phyloP scores from a whole-genome alignment of 2,113 vertebrate genomes.

The Anser cygnoides region DNA sequence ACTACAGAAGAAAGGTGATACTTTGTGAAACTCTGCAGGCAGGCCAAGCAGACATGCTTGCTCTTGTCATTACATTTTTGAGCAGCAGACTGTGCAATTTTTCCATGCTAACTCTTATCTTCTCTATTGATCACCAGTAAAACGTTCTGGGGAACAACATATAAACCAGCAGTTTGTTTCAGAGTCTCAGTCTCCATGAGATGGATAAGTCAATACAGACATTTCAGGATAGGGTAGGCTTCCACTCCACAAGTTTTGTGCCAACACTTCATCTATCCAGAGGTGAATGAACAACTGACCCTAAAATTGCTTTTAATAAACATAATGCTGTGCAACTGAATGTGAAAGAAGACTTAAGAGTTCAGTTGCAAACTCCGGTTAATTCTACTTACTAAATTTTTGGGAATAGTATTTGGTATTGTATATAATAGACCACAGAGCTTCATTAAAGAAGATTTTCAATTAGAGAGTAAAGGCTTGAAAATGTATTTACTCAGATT shows the following conservation, averaged over 20 bases:
- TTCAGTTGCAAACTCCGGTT: background rate
- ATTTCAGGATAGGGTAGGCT: background rate
- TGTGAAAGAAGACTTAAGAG: background rate
- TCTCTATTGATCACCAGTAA: background rate
- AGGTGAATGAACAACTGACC: background rate
- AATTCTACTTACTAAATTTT: background rate
- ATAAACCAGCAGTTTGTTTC: background rate
- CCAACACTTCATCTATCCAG: background rate
- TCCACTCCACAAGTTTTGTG: rapidly evolving
- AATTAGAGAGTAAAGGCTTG: background rate
- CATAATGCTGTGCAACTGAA: background rate
- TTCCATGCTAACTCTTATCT: background rate
- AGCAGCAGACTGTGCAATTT: background rate
- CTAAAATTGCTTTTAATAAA: background rate
- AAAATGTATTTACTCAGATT: background rate
- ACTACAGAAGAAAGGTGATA: background rate
- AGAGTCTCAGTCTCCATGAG: background rate
- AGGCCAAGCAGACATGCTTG: background rate
- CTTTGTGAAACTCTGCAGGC: background rate
- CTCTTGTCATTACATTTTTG: background rate
- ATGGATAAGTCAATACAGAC: background rate
- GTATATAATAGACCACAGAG: background rate
- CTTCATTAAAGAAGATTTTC: background rate
- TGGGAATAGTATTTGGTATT: background rate
- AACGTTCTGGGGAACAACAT: background rate